Evolutionary conservation across 2,888 invertebrate genomes (phyloP), one percentile per base, ranked within the genome.

Genomic region (Volucella zonaria): DNA sequence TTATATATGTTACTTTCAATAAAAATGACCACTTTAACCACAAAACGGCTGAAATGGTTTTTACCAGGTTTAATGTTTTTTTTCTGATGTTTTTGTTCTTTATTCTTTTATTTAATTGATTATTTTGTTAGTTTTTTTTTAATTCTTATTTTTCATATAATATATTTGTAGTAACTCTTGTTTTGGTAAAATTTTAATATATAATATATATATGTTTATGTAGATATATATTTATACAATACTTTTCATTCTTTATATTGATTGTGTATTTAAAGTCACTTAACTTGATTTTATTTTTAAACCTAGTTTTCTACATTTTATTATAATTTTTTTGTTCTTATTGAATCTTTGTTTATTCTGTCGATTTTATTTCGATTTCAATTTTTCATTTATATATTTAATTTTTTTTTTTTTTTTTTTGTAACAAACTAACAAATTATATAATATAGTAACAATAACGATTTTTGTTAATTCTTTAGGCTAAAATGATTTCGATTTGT

Each of bases 381-480:
- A 14, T 11, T 15, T 45, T 66, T 43, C 15, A 12, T 61, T 38
- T 43, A 14, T 23, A 42, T 18, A 54, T 45, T 18, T 31, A 12
- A 59, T 47, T 23, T 18, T 0, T 49, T 58, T n/a, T 64, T 67
- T 47, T 23, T 18, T 0, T 49, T 58, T n/a, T 64, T 67, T 45
- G 38, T 56, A 78, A 64, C 56, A 71, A 64, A 31, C 58, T 61
- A 82, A 81, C 81, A 82, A 76, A 71, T 64, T 49, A 47, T 76
- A 64, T 43, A 9, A 62, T 2, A 62, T 75, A 49, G 31, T 56
- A 80, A 80, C 68, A 75, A 23, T 71, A 59, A 49, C 12, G 9
- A 14, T 14, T 59, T 40, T 18, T n/a, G 18, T 51, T 59, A 4
- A 42, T 14, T 42, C n/a, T 8, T n/a, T 45, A 4, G 45, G 11